Evolutionary conservation across 2,797 vertebrate genomes (phyloP).

Genomic region (Galago senegalensis): DNA sequence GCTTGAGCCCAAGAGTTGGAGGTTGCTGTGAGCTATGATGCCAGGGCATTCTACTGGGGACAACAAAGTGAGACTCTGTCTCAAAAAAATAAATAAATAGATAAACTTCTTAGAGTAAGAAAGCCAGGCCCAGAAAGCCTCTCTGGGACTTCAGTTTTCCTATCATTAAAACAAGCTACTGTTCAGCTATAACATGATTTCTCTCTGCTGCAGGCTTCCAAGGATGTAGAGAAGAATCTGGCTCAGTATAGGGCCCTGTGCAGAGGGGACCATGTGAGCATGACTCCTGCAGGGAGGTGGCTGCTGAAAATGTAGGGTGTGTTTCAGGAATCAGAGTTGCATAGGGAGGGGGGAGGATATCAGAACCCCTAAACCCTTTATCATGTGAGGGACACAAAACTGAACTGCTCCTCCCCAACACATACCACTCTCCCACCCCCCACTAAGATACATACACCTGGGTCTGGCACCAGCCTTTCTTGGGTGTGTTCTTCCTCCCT

Average conservation of each 20-base stretch:
- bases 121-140: background rate
- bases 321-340: background rate
- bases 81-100: too few species aligned
- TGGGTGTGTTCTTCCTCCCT: constrained; percentile 78
- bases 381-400: background rate
- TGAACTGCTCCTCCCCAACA: background rate
- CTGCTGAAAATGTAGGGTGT: constrained; percentile 44
- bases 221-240: constrained; percentile 25
- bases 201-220: constrained; percentile 34
- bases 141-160: constrained; percentile 16
- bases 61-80: too few species aligned
- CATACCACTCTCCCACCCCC: background rate
- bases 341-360: background rate
- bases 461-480: constrained; percentile 68
- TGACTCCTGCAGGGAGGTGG: constrained; percentile 37
- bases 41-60: too few species aligned
- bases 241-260: constrained; percentile 25
- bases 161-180: constrained; percentile 24
- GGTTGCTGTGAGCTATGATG: too few species aligned
- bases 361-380: background rate
- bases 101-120: constrained; percentile 11
- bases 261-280: background rate
- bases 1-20: too few species aligned
- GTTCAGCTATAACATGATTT: background rate
- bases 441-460: constrained; percentile 50